phyloP scores from a whole-genome alignment of 2,888 invertebrate genomes.

The Lysandra bellargus region DNA sequence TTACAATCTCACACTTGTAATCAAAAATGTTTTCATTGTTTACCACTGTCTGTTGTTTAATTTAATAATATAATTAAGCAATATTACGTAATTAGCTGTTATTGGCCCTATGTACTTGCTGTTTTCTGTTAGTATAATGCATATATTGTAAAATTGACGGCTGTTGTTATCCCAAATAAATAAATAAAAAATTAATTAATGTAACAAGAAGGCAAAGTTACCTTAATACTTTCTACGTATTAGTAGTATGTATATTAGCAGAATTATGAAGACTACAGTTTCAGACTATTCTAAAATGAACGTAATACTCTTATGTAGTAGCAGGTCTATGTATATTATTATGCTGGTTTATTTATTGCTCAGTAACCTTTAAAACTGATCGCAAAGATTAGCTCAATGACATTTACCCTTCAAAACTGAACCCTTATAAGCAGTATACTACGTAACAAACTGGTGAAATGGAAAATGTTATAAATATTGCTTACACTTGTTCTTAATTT shows the following conservation, averaged over 20 bases:
- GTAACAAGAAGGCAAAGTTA: too few relatives aligned
- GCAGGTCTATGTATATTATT: not conserved
- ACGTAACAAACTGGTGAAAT: not conserved
- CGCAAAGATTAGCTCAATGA: slow-evolving; percentile 14
- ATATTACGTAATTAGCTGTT: too few relatives aligned
- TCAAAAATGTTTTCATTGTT: slow-evolving; percentile 5
- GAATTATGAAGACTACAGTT: not conserved
- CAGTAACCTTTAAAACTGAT: slow-evolving; percentile 16
- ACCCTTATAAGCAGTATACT: slow-evolving; percentile 14
- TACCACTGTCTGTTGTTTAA: not conserved
- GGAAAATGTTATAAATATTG: slow-evolving; percentile 28
- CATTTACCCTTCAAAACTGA: slow-evolving; percentile 25
- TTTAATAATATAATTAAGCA: too few relatives aligned
- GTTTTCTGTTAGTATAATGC: too few relatives aligned
- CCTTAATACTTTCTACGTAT: too few relatives aligned
- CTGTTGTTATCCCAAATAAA: too few relatives aligned
- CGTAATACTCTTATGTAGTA: not conserved
- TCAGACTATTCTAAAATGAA: not conserved
- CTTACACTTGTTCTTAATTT: not conserved
- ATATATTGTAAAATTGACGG: too few relatives aligned
- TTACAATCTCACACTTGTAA: not conserved
- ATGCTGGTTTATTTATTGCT: not conserved
- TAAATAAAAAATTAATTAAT: too few relatives aligned
- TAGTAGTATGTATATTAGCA: not conserved
- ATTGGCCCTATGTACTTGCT: too few relatives aligned